Percentiles rank a stretch among this genome's conserved stretches.
phyloP scores from a whole-genome alignment of 2,113 vertebrate species.

The Onychostoma macrolepis region DNA sequence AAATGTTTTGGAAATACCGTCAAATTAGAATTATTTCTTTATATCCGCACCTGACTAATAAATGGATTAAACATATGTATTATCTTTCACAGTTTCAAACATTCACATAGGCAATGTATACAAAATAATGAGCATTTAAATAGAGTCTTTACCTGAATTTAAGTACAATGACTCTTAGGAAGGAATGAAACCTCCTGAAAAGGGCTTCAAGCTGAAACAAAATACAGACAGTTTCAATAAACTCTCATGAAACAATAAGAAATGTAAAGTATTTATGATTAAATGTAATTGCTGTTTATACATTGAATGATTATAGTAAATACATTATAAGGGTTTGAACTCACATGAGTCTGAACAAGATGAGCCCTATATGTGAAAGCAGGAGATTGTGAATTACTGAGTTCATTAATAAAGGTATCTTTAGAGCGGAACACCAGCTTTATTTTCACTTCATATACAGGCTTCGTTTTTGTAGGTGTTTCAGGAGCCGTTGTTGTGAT shows the following conservation, averaged over 20 bases:
- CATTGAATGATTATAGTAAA: background rate
- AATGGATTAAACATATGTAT: no score
- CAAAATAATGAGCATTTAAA: no score
- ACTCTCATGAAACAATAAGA: background rate
- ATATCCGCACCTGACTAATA: no score
- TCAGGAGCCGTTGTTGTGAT: background rate
- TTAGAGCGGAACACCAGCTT: background rate
- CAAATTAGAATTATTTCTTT: no score
- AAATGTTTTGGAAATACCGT: no score
- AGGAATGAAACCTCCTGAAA: background rate
- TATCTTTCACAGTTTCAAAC: no score
- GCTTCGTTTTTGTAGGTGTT: background rate
- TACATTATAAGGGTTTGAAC: background rate
- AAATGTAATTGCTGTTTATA: background rate
- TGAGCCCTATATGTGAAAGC: background rate
- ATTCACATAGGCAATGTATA: no score
- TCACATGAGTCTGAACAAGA: background rate
- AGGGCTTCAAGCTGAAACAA: background rate
- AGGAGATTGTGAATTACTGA: background rate
- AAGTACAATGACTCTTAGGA: no score
- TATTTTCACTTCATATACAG: background rate
- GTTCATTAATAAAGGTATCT: background rate
- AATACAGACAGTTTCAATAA: background rate
- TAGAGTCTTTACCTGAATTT: no score
- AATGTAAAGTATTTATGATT: background rate